Evolutionary conservation across 2,113 vertebrate species (phyloP).

Genomic region (Prochilodus magdalenae): DNA sequence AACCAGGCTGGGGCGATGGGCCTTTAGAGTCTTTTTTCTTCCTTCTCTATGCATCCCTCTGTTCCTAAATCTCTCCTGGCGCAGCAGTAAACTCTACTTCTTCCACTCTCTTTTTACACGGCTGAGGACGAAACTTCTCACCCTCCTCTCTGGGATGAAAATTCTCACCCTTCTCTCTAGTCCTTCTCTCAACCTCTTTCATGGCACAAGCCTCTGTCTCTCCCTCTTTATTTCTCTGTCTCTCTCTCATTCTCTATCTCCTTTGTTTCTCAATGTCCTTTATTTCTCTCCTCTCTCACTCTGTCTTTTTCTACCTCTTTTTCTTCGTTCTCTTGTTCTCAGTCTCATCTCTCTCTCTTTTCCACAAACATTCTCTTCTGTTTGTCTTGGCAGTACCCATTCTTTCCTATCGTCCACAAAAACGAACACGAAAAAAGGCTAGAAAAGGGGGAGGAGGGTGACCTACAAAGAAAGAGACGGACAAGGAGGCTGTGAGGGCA

Average conservation of each 20-base stretch:
- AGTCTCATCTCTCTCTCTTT: conserved; percentile 61
- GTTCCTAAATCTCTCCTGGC: no score
- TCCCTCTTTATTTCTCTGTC: conserved; percentile 3
- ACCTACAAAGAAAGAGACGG: no score
- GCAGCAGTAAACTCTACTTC: no score
- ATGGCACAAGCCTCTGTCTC: no score
- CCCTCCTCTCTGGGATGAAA: conserved; percentile 52
- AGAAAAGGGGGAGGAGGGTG: no score
- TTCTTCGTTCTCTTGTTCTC: neutral
- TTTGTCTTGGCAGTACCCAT: conserved; percentile 75
- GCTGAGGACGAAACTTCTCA: neutral
- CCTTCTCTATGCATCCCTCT: no score
- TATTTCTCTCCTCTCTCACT: neutral
- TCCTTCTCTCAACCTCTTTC: no score
- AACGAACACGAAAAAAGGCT: conserved; percentile 56
- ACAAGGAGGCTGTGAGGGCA: neutral
- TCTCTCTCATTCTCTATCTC: conserved; percentile 17
- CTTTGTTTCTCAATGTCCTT: no score
- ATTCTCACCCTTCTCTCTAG: no score
- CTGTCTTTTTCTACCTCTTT: neutral
- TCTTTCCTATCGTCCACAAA: conserved; percentile 64
- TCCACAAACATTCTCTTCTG: conserved; percentile 74
- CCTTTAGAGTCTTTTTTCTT: no score
- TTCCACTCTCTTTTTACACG: conserved; percentile 59
- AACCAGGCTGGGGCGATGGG: no score